Base-by-base conservation (phyloP, 1,140 invertebrate species). In the Penaeus vannamei region DNA sequence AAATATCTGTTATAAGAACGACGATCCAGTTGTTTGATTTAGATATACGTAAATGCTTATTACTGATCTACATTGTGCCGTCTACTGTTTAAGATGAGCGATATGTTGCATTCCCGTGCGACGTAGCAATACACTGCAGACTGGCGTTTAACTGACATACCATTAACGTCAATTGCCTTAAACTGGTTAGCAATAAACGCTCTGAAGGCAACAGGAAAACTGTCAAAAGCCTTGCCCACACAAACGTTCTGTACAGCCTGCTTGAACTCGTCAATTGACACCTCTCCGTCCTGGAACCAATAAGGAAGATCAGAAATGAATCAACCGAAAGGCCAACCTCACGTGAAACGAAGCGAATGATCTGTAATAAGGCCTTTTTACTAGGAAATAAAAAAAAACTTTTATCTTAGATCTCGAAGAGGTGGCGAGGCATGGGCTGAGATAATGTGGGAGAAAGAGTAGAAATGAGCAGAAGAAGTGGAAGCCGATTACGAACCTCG, bases 161-260 rank as follows among this genome's bases (percentile, higher is more conserved):
- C 95, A 92, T 97, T 96, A 64, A 97, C 94, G 91, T 97, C 96
- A 59, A 97, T 95, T 93, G 96, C 94, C 91, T 95, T 96, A 92
- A 97, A 97, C 92, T 96, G 96, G 84, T 95, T 95, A 92, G 97
- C 96, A 92, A 97, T 97, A 92, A 97, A 97, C 92, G 96, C 95
- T 92, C 95, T 96, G 85, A 93, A 91, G 64, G 92, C 92, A 77
- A 91, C 77, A 5, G 96, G 96, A 92, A 97, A 97, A 80, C 97
- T 95, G 22, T 95, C 94, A 91, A 96, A 97, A 86, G 94, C 94
- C 92, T 95, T 95, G 4, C 96, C 96, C 23, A 97, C 94, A 92
- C 96, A 97, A 88, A 95, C 96, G 92, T 95, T 96, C 92, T 96
- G 95, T 1, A 97, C 96, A 10, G 96, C 96, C 91, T 95, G 94